A percentile compares a stretch with the other conserved stretches of the same genome.
These are phyloP conservation scores for Idris sp. DNA, from an alignment of 1,140 invertebrate genomes.

Conservation along the genomic window DNA sequence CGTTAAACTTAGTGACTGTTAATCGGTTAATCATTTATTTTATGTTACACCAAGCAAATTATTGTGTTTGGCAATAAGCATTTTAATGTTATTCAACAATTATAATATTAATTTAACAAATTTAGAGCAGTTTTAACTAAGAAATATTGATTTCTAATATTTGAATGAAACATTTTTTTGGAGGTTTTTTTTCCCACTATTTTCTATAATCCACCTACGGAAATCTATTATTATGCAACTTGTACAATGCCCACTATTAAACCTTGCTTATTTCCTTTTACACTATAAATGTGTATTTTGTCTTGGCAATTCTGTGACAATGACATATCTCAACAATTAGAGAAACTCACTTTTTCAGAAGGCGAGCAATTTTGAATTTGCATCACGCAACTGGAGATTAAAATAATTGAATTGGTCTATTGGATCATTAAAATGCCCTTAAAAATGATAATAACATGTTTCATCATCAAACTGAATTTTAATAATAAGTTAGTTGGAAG, in stretches of 20 bases:
- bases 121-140: no score
- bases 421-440: no score
- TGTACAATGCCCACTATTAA: constrained; percentile 13
- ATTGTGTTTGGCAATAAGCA: no score
- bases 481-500: constrained; percentile 39
- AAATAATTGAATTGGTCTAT: neutral
- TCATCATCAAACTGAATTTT: constrained; percentile 20
- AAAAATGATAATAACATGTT: constrained; percentile 15
- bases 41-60: no score
- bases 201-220: no score
- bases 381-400: neutral
- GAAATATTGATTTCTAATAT: no score
- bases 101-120: no score
- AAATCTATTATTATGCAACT: constrained; percentile 45
- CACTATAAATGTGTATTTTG: constrained; percentile 42
- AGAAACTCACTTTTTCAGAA: constrained; percentile 19
- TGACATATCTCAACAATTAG: constrained; percentile 19
- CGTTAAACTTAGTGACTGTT: constrained; percentile 51
- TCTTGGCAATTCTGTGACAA: constrained; percentile 27
- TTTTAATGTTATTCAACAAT: no score
- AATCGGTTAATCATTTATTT: constrained; percentile 49
- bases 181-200: no score
- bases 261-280: constrained; percentile 44
- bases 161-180: no score
- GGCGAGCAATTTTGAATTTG: neutral